Percentiles rank a stretch among this genome's conserved stretches.
Evolutionary conservation across 1,140 invertebrate species (phyloP).

Genomic region (Goniozus legneri): DNA sequence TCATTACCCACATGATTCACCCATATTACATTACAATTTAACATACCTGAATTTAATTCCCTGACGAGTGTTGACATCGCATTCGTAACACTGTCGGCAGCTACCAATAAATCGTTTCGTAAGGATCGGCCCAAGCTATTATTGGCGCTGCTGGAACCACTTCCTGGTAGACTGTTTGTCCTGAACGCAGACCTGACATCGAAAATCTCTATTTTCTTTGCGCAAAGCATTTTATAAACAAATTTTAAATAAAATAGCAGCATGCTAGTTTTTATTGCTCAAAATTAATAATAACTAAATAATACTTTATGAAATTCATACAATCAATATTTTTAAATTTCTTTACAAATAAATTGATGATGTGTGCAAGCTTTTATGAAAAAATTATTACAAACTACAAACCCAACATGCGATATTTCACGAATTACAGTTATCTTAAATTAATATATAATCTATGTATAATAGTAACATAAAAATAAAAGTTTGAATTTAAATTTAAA

Average conservation of each 20-base stretch:
- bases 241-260: slow-evolving; percentile 17
- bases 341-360: no score
- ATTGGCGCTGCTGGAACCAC: slow-evolving; percentile 50
- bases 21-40: slow-evolving; percentile 7
- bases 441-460: no score
- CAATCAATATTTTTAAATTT: no score
- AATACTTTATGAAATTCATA: no score
- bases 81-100: slow-evolving; percentile 92
- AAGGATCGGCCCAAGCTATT: slow-evolving; percentile 64
- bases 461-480: no score
- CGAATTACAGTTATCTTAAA: no score
- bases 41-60: slow-evolving; percentile 87
- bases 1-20: slow-evolving; percentile 15
- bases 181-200: slow-evolving; percentile 54
- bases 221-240: slow-evolving; percentile 42
- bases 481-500: no score
- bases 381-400: no score
- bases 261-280: no score
- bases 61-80: slow-evolving; percentile 94
- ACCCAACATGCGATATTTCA: no score
- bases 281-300: no score
- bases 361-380: no score
- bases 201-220: slow-evolving; percentile 52
- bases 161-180: slow-evolving; percentile 52
- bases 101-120: slow-evolving; percentile 81